Evolutionary conservation across 2,888 invertebrate species (phyloP).

Genomic region (Trachelus iudaicus): DNA sequence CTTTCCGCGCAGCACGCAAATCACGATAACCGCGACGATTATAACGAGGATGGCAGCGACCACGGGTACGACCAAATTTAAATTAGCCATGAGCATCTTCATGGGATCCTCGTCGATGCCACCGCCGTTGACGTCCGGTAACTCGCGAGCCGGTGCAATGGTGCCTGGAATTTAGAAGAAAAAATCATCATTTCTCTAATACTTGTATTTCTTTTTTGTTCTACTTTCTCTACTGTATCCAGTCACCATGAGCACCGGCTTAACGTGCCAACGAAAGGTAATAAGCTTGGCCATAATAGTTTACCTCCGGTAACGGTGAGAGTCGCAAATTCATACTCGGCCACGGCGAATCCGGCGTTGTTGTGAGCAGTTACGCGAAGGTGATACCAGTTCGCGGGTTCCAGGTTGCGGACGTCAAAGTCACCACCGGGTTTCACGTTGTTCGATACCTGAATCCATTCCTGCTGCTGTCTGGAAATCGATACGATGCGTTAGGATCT

Average conservation of each 20-base stretch:
- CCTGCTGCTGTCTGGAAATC: slow-evolving; percentile 76
- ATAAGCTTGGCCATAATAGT: slow-evolving; percentile 43
- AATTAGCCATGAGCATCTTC: slow-evolving; percentile 88
- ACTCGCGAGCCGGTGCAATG: slow-evolving; percentile 90
- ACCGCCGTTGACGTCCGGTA: slow-evolving; percentile 75
- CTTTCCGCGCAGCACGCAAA: slow-evolving; percentile 90
- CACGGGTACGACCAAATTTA: slow-evolving; percentile 94
- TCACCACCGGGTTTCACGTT: slow-evolving; percentile 92
- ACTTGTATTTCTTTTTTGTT: slow-evolving; percentile 15
- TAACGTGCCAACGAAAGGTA: slow-evolving; percentile 16
- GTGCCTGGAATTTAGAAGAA: slow-evolving; percentile 85
- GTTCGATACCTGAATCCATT: slow-evolving; percentile 95
- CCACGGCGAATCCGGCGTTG: slow-evolving; percentile 95
- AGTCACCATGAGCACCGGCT: slow-evolving; percentile 60
- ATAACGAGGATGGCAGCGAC: slow-evolving; percentile 92
- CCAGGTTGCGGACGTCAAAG: slow-evolving; percentile 90
- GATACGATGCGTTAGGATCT: slow-evolving; percentile 8
- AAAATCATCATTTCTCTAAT: slow-evolving; percentile 22
- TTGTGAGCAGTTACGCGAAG: slow-evolving; percentile 93
- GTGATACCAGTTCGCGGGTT: slow-evolving; percentile 94
- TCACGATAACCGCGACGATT: slow-evolving; percentile 92
- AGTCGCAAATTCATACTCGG: slow-evolving; percentile 95
- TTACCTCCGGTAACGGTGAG: slow-evolving; percentile 93
- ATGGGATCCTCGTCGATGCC: slow-evolving; percentile 80
- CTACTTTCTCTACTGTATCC: slow-evolving; percentile 31